Evolutionary conservation across 23 tunicate genomes (phyloP), one percentile per base, ranked within the genome.

Genomic region (Botrylloides violaceus): DNA sequence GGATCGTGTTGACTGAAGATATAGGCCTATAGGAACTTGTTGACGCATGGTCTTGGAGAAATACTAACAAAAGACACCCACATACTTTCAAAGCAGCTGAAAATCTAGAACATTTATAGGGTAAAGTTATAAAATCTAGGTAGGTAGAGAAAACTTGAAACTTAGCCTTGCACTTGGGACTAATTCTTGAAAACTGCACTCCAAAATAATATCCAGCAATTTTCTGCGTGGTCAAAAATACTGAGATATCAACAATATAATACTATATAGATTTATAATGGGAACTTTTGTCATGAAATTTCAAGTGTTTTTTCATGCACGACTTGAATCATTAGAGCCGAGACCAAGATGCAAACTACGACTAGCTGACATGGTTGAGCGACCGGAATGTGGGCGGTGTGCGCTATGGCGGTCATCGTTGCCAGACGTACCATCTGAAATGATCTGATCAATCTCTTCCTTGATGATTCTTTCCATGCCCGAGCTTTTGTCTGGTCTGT

Each of bases 151-250:
- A n/a, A n/a, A n/a, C n/a, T n/a, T n/a, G n/a, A n/a, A 43, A 43
- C 53, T 43, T 31, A 63, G 70, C 35, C 70, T 12, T 63, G 70
- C 70, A 63, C 70, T 63, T 43, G 12, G 7, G 70, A 63, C 70
- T 63, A 63, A 63, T 29, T 63, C 70, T 63, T 29, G 29, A 63
- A 63, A 63, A 63, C 70, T 63, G 70, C 70, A 63, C 70, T 63
- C 35, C 32, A 28, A 28, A 63, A 58, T 58, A 3, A 3, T 4
- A n/a, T n/a, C n/a, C n/a, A n/a, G n/a, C 53, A 43, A 43, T 43
- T 15, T 7, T 9, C 53, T 43, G 53, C 53, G 53, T 43, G 53
- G 53, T 43, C 53, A 43, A 43, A 43, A 43, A 43, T 43, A 43
- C 53, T 43, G 53, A 43, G 15, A 43, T 43, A 43, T 43, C n/a